Evolutionary conservation across 2,113 vertebrate genomes (phyloP), one percentile per base, ranked within the genome.

Genomic region (Cephalopholis sonnerati): DNA sequence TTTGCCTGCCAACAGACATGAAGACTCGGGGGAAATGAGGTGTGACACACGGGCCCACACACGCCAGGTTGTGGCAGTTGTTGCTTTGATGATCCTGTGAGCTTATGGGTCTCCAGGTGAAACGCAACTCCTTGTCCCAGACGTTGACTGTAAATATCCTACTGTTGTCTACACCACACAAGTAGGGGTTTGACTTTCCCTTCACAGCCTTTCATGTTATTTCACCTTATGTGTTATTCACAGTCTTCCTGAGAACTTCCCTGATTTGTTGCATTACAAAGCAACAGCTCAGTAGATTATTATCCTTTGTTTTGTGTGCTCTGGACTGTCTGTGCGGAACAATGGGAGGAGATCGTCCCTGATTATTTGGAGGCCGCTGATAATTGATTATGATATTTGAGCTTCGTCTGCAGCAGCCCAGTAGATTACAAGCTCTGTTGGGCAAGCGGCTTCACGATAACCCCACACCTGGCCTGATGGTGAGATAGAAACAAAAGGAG

Each of bases 21-120:
- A 90, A 85, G 87, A 77, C 92, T 72, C 81, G 13, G 81, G 90
- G 90, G 92, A 95, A 95, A 94, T 94, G 92, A 95, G 91, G 89
- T 91, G 89, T 92, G 89, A 88, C 90, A 81, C 83, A 81, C 77
- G 72, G 80, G 89, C 89, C 90, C 90, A 83, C 84, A 92, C 91
- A 90, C 55, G 81, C 83, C 87, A 89, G 86, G 89, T 84, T 77
- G 91, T 89, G 85, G 87, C 89, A 80, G 85, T 93, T 91, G 91
- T 89, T 92, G 90, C 91, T 91, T 90, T 94, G 91, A 93, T 90
- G 86, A 86, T 92, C 82, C 55, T 78, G 63, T 18, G 17, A 85
- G 89, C 82, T 93, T 72, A 89, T 89, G 83, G 89, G 79, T 89
- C 85, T 89, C 83, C 82, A 82, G 88, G 84, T 92, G 79, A 92